Conservation (phyloP, 2,113 vertebrate species). For the Herpetotheres cachinnans region DNA sequence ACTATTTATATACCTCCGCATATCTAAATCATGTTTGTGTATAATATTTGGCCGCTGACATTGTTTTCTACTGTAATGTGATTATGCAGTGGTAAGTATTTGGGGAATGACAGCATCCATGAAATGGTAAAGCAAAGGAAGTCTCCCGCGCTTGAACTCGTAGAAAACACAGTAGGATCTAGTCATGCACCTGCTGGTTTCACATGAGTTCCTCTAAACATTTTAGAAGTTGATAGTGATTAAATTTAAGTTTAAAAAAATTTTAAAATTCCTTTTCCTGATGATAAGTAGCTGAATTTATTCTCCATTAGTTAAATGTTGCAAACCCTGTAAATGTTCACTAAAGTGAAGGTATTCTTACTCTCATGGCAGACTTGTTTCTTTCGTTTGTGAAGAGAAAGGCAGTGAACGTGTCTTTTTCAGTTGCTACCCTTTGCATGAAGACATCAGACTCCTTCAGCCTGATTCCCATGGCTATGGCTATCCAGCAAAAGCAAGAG, state of each 20-base stretch:
- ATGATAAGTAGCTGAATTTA: not conserved
- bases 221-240: not conserved
- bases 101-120: not conserved
- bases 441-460: not conserved
- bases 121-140: not conserved
- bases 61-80: not conserved
- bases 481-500: not conserved
- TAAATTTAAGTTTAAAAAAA: not conserved
- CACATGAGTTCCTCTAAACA: not conserved
- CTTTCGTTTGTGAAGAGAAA: not conserved
- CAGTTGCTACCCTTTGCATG: not conserved
- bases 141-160: not conserved
- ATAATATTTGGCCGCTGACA: not conserved
- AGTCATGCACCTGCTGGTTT: not conserved
- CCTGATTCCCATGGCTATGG: not conserved
- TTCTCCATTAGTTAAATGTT: not conserved
- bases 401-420: not conserved
- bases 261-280: not conserved
- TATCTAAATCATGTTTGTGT: not conserved
- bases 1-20: not conserved
- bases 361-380: not conserved
- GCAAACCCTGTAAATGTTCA: not conserved
- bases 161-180: not conserved
- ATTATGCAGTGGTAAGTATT: not conserved
- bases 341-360: not conserved